Evolutionary conservation across 2,113 vertebrate genomes (phyloP).

Genomic region (Acanthisitta chloris): DNA sequence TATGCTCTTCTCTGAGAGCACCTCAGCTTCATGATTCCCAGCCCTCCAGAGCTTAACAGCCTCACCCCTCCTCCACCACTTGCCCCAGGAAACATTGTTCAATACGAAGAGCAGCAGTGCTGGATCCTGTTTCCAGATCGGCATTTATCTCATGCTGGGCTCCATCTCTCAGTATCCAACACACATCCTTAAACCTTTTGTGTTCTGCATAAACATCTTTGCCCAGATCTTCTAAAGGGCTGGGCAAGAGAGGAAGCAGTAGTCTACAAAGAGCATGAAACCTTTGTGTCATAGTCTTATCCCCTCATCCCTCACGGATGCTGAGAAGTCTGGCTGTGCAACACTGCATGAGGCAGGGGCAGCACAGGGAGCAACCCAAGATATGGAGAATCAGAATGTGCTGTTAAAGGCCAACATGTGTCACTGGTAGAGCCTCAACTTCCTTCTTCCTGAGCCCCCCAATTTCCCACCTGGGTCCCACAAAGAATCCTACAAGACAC

Average conservation of each 20-base stretch:
- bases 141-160: background rate
- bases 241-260: background rate
- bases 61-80: background rate
- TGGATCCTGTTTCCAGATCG: background rate
- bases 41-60: background rate
- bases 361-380: background rate
- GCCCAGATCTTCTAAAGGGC: background rate
- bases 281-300: background rate
- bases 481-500: background rate
- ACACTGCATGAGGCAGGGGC: background rate
- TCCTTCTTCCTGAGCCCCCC: background rate
- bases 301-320: background rate
- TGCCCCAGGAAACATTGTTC: background rate
- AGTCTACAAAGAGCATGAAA: background rate
- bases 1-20: background rate
- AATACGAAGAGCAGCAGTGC: background rate
- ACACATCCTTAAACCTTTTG: constrained; percentile 1
- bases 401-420: background rate
- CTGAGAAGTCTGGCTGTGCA: accelerated
- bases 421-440: background rate
- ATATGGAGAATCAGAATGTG: background rate
- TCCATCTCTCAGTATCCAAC: background rate
- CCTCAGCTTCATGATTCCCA: background rate
- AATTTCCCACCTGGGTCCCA: background rate
- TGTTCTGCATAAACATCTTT: constrained; percentile 12